Base-by-base conservation (phyloP, 2,113 vertebrate species). In the Pantherophis guttatus region DNA sequence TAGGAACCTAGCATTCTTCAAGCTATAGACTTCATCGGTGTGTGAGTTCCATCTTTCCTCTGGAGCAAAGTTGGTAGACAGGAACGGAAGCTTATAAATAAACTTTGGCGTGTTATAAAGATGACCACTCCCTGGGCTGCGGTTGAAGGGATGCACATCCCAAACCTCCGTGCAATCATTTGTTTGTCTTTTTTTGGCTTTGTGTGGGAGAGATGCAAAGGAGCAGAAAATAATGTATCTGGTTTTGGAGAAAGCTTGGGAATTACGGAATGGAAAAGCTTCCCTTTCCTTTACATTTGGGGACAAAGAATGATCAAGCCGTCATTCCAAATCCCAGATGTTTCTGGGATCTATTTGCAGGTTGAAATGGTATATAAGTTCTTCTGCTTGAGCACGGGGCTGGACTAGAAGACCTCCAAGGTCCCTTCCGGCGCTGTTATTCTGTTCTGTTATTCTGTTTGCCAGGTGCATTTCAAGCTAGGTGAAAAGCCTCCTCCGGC, bases 391-490 rank as follows among this genome's bases (percentile, higher is more conserved):
- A 59, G 57, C 57, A 58, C 0, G 21, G 7, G 23, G 58, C 8
- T 59, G 58, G 23, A 9, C 2, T 59, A 59, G 58, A 59, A 3
- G 59, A 62, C 24, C 59, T 26, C 3, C 24, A 62, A 62, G 59
- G 59, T 62, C 59, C 59, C 57, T 59, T 59, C 57, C 57, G 10
- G 52, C 10, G 0, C 52, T 53, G 52, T 53, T 53, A 53, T 53
- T 58, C 21, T 58, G 2, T 58, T 21, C 57, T 58, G 57, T 8
- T 58, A 58, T 58, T 58, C 57, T 23, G 59, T 86, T 93, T 8
- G 86, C 50, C 90, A 95, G 94, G 95, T 94, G 94, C 95, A 96
- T 96, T 95, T 96, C 94, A 55, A 95, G 95, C 94, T 88, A 94
- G 62, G 96, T 95, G 96, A 94, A 95, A 95, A 58, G 94, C 92